A percentile compares a stretch with the other conserved stretches of the same genome.
phyloP scores from a whole-genome alignment of 2,113 vertebrate genomes.

The Sturnus vulgaris region DNA sequence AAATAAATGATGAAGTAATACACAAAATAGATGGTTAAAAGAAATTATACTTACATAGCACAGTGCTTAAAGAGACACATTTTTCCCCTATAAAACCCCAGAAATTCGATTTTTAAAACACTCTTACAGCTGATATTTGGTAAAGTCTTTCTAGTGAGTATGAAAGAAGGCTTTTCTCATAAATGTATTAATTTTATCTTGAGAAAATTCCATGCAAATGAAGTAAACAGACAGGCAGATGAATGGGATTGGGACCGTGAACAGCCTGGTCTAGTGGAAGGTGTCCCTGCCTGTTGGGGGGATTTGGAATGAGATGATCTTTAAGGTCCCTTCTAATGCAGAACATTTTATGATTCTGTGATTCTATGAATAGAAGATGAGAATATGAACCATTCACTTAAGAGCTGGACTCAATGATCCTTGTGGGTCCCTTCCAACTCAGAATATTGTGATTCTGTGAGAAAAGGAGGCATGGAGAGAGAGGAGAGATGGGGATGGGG shows the following conservation, averaged over 20 bases:
- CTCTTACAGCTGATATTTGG: not conserved
- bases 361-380: not conserved
- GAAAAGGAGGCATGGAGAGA: not conserved
- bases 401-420: not conserved
- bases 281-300: not conserved
- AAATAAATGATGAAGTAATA: slow-evolving; percentile 10
- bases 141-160: not conserved
- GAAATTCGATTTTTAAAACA: slow-evolving; percentile 1
- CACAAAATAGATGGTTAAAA: slow-evolving; percentile 20
- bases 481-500: not conserved
- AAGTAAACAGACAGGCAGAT: not conserved
- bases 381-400: not conserved
- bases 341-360: not conserved
- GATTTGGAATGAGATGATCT: not conserved
- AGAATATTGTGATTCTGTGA: not conserved
- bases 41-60: not conserved
- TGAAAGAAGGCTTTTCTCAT: not conserved
- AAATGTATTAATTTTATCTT: not conserved
- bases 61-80: not conserved
- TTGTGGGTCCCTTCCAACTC: not conserved
- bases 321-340: not conserved
- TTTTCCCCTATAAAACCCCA: not conserved
- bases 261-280: not conserved
- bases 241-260: not conserved
- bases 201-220: not conserved